These are phyloP conservation scores for Pandemis corylana DNA, from an alignment of 2,888 invertebrate genomes.

Conservation along the genomic window DNA sequence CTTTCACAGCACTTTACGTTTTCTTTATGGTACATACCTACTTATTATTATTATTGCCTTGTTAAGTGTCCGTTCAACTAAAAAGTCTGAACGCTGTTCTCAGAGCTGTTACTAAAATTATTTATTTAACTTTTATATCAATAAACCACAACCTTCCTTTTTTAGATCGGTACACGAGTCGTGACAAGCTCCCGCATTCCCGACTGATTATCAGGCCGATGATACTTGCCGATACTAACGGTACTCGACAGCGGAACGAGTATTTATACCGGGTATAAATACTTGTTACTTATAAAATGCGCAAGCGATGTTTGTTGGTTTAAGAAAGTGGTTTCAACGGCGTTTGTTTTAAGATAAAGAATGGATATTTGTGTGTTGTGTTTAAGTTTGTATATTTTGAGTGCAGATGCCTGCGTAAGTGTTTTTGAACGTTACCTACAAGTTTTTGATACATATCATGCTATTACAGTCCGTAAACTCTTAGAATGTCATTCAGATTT, in stretches of 20 bases:
- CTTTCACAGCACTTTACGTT: no score
- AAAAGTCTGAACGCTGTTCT: not conserved
- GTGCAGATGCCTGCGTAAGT: not conserved
- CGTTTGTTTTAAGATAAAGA: not conserved
- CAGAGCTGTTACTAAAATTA: no score
- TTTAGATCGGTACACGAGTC: constrained; percentile 16
- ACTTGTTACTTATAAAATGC: not conserved
- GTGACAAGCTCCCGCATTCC: constrained; percentile 37
- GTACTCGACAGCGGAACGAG: constrained; percentile 8
- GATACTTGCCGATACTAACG: constrained; percentile 26
- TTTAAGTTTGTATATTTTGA: not conserved
- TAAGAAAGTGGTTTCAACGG: not conserved
- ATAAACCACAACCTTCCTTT: constrained; percentile 1
- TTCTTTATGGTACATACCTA: no score
- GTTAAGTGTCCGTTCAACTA: not conserved
- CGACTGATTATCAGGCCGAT: constrained; percentile 28
- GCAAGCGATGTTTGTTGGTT: constrained; percentile 1
- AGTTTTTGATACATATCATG: no score
- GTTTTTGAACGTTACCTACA: not conserved
- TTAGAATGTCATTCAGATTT: no score
- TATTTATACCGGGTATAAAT: constrained; percentile 25
- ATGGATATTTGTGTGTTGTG: not conserved
- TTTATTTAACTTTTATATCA: no score
- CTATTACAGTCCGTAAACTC: no score
- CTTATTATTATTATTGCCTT: no score